These are phyloP conservation scores for Drosophila burlai DNA, from an alignment of 1,140 invertebrate genomes.

Conservation along the genomic window DNA sequence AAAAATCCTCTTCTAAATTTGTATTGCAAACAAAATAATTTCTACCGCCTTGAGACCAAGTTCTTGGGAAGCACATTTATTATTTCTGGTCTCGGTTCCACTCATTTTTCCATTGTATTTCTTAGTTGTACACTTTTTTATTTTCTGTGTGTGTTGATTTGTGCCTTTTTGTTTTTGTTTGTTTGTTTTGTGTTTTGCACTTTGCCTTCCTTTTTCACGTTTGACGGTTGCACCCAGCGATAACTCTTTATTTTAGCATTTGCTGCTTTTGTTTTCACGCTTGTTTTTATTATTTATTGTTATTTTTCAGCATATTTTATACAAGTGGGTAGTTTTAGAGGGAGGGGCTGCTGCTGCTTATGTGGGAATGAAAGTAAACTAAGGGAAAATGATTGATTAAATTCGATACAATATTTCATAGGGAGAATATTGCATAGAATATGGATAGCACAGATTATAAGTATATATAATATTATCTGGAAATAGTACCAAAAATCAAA, in stretches of 20 bases:
- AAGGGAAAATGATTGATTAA: slow-evolving; percentile 26
- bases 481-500: accelerated
- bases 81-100: not conserved
- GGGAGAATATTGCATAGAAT: not conserved
- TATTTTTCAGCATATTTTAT: slow-evolving; percentile 38
- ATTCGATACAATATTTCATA: not conserved
- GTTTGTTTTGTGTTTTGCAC: slow-evolving; percentile 59
- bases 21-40: not conserved
- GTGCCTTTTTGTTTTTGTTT: slow-evolving; percentile 34
- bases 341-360: not conserved
- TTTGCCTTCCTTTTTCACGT: slow-evolving; percentile 45
- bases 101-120: not conserved
- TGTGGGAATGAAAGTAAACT: slow-evolving; percentile 14
- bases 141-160: slow-evolving; percentile 46
- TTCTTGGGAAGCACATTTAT: not conserved
- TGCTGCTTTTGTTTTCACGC: not conserved
- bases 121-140: slow-evolving; percentile 38
- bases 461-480: not conserved
- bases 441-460: not conserved
- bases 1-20: not conserved
- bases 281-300: slow-evolving; percentile 28
- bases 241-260: slow-evolving; percentile 17
- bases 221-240: slow-evolving; percentile 54
- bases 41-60: not conserved
- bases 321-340: slow-evolving; percentile 8